Evolutionary conservation across 1,140 invertebrate genomes (phyloP), one percentile per base, ranked within the genome.

Genomic region (Drosophila nasuta): DNA sequence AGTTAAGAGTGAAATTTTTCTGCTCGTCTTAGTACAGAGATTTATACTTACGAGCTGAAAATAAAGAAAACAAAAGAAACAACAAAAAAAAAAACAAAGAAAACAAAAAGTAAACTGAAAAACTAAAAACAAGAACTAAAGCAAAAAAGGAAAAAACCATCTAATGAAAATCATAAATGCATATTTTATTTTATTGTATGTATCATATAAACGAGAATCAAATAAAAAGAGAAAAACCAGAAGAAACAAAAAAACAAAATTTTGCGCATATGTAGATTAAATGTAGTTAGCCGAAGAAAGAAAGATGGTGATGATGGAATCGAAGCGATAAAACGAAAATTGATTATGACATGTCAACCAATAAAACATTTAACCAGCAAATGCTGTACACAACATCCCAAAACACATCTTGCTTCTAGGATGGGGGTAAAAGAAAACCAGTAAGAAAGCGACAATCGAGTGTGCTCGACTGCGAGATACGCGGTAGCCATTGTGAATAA

Each of bases 131-230:
- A 51, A 17, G 5, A 57, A 8, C 56, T 17, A 41, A 65, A 65
- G 41, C 49, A 49, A 65, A 65, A 72, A 62, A 48, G 30, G 15
- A 70, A 45, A 70, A 45, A 66, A 35, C 63, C 13, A 59, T 20
- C 28, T 20, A 70, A 28, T 43, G 28, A 45, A 64, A 49, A 67
- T 51, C 69, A 77, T 68, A 66, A 65, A 75, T 52, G 41, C 59
- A 66, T 75, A 64, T 76, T 79, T 77, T 78, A 63, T 82, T 82
- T 79, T 76, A 82, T 82, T 79, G 59, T 79, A 79, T 82, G 65
- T 82, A 77, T 68, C 51, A 79, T 79, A 67, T 70, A 70, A 79
- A 74, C 52, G 45, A 74, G 41, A 79, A 82, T 67, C 64, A 76
- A 82, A 83, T 82, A 79, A 77, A 66, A 79, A 38, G 33, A 54